These are phyloP conservation scores for Neopelma chrysocephalum DNA, from an alignment of 2,797 vertebrate genomes.

Conservation along the genomic window DNA sequence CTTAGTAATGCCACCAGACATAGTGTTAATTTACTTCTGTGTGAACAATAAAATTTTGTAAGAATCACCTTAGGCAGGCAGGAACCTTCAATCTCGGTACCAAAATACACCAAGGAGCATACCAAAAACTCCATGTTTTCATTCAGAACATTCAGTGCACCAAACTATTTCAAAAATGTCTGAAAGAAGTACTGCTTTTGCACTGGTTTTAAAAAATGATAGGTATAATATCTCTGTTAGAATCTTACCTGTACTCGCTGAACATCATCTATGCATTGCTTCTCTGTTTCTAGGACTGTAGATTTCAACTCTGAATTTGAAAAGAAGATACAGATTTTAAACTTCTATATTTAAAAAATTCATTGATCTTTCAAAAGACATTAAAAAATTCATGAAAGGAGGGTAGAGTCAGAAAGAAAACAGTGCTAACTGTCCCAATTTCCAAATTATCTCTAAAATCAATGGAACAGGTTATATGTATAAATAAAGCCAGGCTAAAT, in stretches of 20 bases:
- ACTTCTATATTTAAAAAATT: not conserved
- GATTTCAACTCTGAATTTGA: conserved; percentile 77
- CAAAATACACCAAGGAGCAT: not conserved
- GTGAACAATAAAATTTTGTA: not conserved
- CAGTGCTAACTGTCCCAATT: not conserved
- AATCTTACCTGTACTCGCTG: conserved; percentile 77
- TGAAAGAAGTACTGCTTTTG: not conserved
- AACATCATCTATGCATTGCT: conserved; percentile 69
- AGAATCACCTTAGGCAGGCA: not conserved
- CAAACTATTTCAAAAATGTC: not conserved
- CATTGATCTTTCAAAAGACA: not conserved
- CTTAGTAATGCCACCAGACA: not conserved
- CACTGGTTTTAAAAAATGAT: not conserved
- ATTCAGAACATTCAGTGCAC: not conserved
- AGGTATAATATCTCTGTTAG: not conserved
- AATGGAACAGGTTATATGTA: not conserved
- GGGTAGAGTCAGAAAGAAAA: not conserved
- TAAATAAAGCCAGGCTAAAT: not conserved
- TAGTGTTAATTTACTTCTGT: not conserved
- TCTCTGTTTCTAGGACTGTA: conserved; percentile 67
- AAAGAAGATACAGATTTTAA: conserved; percentile 48
- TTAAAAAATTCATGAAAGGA: not conserved
- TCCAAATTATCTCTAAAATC: not conserved
- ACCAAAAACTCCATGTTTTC: not conserved
- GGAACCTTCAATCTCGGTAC: not conserved